A percentile compares a stretch with the other conserved stretches of the same genome.
Evolutionary conservation across 2,113 vertebrate species (phyloP).

Genomic region (Hyla sarda): DNA sequence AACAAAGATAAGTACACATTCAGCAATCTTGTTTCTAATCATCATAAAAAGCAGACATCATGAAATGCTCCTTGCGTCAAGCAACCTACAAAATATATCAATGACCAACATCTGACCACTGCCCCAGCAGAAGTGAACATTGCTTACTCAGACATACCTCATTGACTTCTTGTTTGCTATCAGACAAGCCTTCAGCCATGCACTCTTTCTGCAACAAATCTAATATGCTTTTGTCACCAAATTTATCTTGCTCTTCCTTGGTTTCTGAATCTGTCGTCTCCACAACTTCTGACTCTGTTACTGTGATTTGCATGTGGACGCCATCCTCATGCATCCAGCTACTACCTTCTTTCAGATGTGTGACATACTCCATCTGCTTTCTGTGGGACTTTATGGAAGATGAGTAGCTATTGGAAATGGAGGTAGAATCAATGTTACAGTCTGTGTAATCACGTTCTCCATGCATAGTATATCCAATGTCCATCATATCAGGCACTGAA

Average conservation of each 20-base stretch:
- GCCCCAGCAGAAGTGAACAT: not conserved
- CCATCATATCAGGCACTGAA: conserved; percentile 76
- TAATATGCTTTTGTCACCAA: conserved; percentile 44
- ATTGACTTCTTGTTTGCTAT: conserved; percentile 11
- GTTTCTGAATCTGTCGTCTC: fast-evolving
- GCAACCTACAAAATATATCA: not conserved
- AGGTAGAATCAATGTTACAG: conserved; percentile 62
- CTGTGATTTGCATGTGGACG: not conserved
- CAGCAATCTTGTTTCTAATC: not conserved
- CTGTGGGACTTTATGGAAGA: conserved; percentile 63
- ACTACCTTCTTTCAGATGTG: conserved; percentile 63
- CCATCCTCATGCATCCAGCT: conserved; percentile 63
- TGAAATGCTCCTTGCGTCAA: not conserved
- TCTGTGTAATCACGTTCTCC: conserved; percentile 61
- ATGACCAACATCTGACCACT: not conserved
- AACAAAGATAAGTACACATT: not conserved
- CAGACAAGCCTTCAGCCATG: conserved; percentile 32
- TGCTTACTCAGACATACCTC: not conserved
- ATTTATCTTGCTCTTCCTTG: not conserved
- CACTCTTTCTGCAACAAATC: conserved; percentile 63
- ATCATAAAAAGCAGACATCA: not conserved
- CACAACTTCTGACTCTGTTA: fast-evolving
- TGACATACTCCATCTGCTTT: conserved; percentile 63
- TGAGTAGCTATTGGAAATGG: conserved; percentile 68
- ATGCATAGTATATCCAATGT: conserved; percentile 63